phyloP scores from a whole-genome alignment of 2,113 vertebrate species.

The Andinoacara biseriatus region DNA sequence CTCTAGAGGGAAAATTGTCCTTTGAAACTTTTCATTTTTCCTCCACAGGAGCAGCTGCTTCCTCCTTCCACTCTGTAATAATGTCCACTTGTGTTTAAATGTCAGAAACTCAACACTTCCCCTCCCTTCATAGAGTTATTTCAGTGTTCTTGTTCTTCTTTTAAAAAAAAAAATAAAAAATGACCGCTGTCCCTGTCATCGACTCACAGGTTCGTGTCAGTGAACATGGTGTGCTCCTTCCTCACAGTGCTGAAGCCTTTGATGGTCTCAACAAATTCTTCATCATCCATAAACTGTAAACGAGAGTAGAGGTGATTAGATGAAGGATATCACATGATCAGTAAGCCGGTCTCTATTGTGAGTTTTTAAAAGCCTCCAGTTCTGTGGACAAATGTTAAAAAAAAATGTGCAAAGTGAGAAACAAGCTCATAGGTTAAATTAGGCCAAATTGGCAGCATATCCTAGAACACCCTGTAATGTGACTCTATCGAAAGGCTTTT shows the following conservation, averaged over 20 bases:
- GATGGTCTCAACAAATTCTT: slow-evolving; percentile 91
- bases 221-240: slow-evolving; percentile 96
- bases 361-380: not conserved
- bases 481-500: not conserved
- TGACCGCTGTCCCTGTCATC: accelerated
- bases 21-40: not conserved
- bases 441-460: not conserved
- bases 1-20: not conserved
- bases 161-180: not conserved
- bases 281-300: slow-evolving; percentile 88
- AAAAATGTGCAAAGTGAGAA: not conserved
- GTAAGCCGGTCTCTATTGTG: not conserved
- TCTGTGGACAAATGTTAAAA: not conserved
- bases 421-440: not conserved
- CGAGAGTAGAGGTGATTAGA: not conserved
- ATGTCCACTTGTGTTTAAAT: not conserved
- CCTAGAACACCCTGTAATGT: not conserved
- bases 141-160: not conserved
- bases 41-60: slow-evolving; percentile 2
- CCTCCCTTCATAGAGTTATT: not conserved
- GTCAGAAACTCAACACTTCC: not conserved
- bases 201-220: slow-evolving; percentile 89
- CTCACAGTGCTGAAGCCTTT: slow-evolving; percentile 97
- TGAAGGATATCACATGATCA: not conserved
- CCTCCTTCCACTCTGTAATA: not conserved